A percentile compares a stretch with the other conserved stretches of the same genome.
Evolutionary conservation across 2,888 invertebrate species (phyloP).

Genomic region (Steromphala cineraria): DNA sequence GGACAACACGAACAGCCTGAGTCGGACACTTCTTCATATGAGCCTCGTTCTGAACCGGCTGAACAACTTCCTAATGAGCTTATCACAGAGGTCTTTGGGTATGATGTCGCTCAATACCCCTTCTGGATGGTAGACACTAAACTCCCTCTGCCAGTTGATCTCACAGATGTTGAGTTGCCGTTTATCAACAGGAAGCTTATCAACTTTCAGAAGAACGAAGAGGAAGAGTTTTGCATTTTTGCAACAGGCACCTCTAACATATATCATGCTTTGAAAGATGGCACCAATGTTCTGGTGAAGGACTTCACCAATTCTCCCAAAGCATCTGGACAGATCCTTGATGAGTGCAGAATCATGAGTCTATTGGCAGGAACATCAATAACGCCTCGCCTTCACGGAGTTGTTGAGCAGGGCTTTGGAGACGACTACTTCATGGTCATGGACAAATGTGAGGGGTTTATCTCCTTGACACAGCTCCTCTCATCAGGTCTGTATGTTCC

Average conservation of each 20-base stretch:
- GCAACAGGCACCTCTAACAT: neutral
- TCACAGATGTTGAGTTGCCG: neutral
- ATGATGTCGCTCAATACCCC: neutral
- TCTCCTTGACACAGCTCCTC: neutral
- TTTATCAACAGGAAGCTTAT: neutral
- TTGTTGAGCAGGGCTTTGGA: neutral
- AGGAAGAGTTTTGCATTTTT: neutral
- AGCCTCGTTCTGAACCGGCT: neutral
- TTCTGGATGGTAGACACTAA: neutral
- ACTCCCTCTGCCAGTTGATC: neutral
- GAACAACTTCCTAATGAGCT: neutral
- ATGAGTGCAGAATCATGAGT: neutral
- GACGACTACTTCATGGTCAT: neutral
- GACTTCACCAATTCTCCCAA: neutral
- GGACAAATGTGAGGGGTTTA: neutral
- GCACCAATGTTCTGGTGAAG: neutral
- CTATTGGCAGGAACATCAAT: neutral
- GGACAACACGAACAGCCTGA: neutral
- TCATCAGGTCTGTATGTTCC: neutral
- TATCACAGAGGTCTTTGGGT: neutral
- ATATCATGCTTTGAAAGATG: neutral
- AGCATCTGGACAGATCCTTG: neutral
- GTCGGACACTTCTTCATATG: neutral
- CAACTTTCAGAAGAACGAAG: neutral
- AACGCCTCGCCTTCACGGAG: neutral